A percentile compares a stretch with the other conserved stretches of the same genome.
These are phyloP conservation scores for Taphrorychus bicolor DNA, from an alignment of 2,888 invertebrate genomes.

Conservation along the genomic window DNA sequence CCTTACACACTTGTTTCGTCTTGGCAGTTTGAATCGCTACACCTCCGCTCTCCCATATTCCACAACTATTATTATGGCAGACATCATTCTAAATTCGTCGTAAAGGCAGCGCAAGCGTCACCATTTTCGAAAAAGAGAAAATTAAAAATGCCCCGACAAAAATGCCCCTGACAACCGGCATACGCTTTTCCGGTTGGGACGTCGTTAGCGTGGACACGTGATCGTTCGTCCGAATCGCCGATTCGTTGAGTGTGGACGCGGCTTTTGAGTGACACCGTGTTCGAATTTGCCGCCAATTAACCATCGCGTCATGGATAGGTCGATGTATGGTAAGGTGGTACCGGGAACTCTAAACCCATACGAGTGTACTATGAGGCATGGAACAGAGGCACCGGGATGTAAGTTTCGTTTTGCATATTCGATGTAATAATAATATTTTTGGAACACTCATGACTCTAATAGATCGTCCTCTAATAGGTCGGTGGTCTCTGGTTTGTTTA, in stretches of 20 bases:
- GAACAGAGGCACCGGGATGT: constrained; percentile 82
- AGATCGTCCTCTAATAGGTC: too few species aligned
- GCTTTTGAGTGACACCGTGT: constrained; percentile 41
- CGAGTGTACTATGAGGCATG: constrained; percentile 83
- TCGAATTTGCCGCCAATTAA: constrained; percentile 44
- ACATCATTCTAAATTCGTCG: constrained; percentile 52
- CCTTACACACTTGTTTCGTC: constrained; percentile 32
- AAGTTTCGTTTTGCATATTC: constrained; percentile 68
- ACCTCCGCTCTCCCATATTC: constrained; percentile 38
- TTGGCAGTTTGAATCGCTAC: constrained; percentile 38
- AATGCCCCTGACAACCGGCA: constrained; percentile 43
- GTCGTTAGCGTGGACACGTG: constrained; percentile 25
- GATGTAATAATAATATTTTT: not conserved
- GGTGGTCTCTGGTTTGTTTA: too few species aligned
- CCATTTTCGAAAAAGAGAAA: constrained; percentile 45
- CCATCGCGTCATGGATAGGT: constrained; percentile 74
- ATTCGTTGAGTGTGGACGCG: constrained; percentile 17
- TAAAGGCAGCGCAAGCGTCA: constrained; percentile 49
- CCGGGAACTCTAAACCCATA: constrained; percentile 87
- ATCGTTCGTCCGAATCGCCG: constrained; percentile 17
- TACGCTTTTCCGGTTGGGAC: constrained; percentile 33
- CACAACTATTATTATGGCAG: constrained; percentile 47
- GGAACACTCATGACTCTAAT: too few species aligned
- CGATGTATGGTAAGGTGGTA: constrained; percentile 88
- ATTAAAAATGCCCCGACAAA: constrained; percentile 50